Percentiles rank a stretch among this genome's conserved stretches.
Conservation (phyloP, 2,888 invertebrate species). For the Campoletis raptor region DNA sequence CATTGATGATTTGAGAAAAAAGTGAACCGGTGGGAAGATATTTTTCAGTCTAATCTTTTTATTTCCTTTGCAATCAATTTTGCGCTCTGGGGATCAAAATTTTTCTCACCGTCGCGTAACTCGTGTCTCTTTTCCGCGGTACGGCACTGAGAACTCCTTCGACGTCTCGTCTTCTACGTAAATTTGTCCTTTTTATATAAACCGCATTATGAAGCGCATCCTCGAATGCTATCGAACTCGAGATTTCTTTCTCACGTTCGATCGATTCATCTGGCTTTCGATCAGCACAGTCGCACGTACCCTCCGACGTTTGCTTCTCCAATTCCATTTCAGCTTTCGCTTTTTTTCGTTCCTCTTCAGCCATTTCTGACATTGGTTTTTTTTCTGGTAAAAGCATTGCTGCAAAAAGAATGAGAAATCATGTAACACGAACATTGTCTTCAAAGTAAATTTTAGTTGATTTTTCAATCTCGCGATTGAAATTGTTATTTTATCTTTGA, state of each 20-base stretch:
- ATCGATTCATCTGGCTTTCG: constrained; percentile 84
- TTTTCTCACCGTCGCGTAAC: constrained; percentile 67
- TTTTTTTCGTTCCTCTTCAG: constrained; percentile 79
- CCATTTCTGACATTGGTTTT: constrained; percentile 76
- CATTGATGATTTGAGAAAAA: not conserved
- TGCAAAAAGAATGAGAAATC: constrained; percentile 65
- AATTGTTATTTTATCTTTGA: no score
- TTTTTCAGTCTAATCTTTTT: not conserved
- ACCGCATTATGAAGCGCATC: constrained; percentile 93
- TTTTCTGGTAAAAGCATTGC: constrained; percentile 81
- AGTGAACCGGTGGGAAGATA: not conserved
- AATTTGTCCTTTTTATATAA: constrained; percentile 85
- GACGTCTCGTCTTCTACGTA: constrained; percentile 75
- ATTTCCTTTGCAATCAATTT: not conserved
- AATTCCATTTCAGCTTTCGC: constrained; percentile 77
- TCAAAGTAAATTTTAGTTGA: not conserved
- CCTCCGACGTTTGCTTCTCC: constrained; percentile 68
- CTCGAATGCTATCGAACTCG: constrained; percentile 90
- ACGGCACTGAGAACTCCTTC: constrained; percentile 58
- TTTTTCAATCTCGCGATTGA: no score
- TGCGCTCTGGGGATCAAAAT: not conserved
- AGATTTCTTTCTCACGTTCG: constrained; percentile 87
- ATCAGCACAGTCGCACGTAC: constrained; percentile 84
- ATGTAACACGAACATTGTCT: not conserved
- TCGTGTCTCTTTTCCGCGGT: constrained; percentile 53